Evolutionary conservation across 1,140 invertebrate genomes (phyloP).

Genomic region (Macrosteles quadrilineatus): DNA sequence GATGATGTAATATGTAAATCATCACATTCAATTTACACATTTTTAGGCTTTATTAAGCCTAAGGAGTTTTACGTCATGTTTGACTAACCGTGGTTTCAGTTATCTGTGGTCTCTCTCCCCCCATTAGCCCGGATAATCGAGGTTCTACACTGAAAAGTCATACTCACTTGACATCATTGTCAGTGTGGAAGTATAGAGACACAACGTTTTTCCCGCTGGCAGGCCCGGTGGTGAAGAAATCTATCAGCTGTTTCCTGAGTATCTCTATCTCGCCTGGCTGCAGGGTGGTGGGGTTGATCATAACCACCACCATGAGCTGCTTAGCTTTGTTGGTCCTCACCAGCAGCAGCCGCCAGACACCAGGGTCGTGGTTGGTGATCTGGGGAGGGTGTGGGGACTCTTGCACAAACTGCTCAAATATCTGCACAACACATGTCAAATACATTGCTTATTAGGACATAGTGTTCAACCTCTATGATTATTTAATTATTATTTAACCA

Average conservation of each 20-base stretch:
- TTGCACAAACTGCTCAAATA: conserved; percentile 29
- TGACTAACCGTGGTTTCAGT: too few relatives aligned
- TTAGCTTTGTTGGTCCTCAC: conserved; percentile 18
- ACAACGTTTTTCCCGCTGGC: conserved; percentile 51
- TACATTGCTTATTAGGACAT: too few relatives aligned
- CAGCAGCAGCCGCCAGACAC: conserved; percentile 3
- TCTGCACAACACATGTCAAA: conserved; percentile 8
- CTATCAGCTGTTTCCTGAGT: conserved; percentile 21
- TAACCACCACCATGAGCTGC: conserved; percentile 23
- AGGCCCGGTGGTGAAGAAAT: conserved; percentile 43
- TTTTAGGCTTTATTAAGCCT: too few relatives aligned
- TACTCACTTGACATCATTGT: conserved; percentile 35
- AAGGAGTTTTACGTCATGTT: too few relatives aligned
- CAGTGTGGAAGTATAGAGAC: conserved; percentile 56
- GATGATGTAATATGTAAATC: too few relatives aligned
- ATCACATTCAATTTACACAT: too few relatives aligned
- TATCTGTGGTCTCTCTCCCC: too few relatives aligned
- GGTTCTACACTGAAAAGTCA: too few relatives aligned
- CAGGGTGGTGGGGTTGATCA: not conserved
- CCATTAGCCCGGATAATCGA: too few relatives aligned
- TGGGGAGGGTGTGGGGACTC: not conserved
- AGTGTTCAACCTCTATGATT: too few relatives aligned
- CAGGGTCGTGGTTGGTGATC: not conserved
- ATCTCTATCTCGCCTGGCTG: not conserved
- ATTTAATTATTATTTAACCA: too few relatives aligned